A percentile compares a stretch with the other conserved stretches of the same genome.
Conservation (phyloP, 2,888 invertebrate genomes). For the Phrixothrix hirtus region DNA sequence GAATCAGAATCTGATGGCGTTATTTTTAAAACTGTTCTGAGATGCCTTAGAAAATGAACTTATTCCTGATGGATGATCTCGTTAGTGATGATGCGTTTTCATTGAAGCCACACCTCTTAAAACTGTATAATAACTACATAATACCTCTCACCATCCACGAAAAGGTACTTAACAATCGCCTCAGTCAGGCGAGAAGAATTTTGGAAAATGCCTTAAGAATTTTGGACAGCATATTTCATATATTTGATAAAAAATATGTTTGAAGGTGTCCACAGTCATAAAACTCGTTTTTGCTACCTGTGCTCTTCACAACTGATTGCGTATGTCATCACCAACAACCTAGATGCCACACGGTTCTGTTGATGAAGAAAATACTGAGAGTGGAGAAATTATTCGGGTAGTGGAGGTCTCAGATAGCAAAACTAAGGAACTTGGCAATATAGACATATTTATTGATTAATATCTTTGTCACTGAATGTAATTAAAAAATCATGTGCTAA, state of each 20-base stretch:
- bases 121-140: no score
- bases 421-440: no score
- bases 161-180: no score
- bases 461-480: no score
- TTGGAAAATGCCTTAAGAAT: no score
- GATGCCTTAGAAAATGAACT: constrained; percentile 3
- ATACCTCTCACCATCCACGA: no score
- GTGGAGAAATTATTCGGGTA: constrained; percentile 6
- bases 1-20: constrained; percentile 5
- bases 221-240: no score
- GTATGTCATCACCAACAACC: constrained; percentile 2
- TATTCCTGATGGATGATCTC: constrained; percentile 1
- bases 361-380: constrained; percentile 5
- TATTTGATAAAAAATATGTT: constrained; percentile 4
- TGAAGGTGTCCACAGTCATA: no score
- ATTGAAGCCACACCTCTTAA: no score
- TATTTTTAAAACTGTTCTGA: constrained; percentile 10
- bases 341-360: constrained; percentile 3
- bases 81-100: background rate
- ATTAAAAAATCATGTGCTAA: no score
- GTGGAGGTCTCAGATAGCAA: constrained; percentile 4
- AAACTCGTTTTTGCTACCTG: constrained; percentile 8
- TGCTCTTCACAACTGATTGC: constrained; percentile 2
- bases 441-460: no score
- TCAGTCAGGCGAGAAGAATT: no score